A percentile compares a stretch with the other conserved stretches of the same genome.
phyloP scores from a whole-genome alignment of 2,888 invertebrate genomes.

The Heteromyza rotundicornis region DNA sequence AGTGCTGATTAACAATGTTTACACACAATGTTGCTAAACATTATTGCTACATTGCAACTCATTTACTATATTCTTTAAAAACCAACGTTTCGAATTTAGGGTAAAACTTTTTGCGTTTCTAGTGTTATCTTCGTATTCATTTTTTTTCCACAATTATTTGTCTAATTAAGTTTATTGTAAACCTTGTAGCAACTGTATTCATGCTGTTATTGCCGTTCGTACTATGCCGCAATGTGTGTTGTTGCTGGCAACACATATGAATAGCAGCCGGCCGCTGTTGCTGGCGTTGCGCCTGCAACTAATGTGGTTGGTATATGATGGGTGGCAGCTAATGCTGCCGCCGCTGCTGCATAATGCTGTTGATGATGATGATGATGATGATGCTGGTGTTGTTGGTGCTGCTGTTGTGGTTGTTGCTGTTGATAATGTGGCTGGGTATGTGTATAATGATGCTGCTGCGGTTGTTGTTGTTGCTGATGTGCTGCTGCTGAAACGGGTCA shows the following conservation, averaged over 20 bases:
- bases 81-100: slow-evolving; percentile 9
- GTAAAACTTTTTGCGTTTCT: slow-evolving; percentile 25
- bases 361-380: slow-evolving; percentile 21
- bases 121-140: slow-evolving; percentile 25
- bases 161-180: background rate
- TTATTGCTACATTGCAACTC: background rate
- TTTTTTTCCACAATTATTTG: slow-evolving; percentile 9
- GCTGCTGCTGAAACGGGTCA: slow-evolving; percentile 59
- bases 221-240: slow-evolving; percentile 59
- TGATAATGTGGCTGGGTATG: slow-evolving; percentile 38
- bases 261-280: slow-evolving; percentile 51
- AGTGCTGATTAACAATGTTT: too few species aligned
- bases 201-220: slow-evolving; percentile 33
- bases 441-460: slow-evolving; percentile 35
- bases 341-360: slow-evolving; percentile 31
- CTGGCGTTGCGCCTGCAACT: slow-evolving; percentile 43
- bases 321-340: slow-evolving; percentile 40
- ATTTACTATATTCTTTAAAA: background rate
- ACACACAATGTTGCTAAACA: background rate
- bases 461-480: slow-evolving; percentile 40
- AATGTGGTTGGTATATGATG: slow-evolving; percentile 45
- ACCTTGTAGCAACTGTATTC: background rate
- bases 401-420: slow-evolving; percentile 40
- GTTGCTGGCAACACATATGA: slow-evolving; percentile 60
- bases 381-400: slow-evolving; percentile 23